Base-by-base conservation (phyloP, 2,113 vertebrate species). In the Girardinichthys multiradiatus region DNA sequence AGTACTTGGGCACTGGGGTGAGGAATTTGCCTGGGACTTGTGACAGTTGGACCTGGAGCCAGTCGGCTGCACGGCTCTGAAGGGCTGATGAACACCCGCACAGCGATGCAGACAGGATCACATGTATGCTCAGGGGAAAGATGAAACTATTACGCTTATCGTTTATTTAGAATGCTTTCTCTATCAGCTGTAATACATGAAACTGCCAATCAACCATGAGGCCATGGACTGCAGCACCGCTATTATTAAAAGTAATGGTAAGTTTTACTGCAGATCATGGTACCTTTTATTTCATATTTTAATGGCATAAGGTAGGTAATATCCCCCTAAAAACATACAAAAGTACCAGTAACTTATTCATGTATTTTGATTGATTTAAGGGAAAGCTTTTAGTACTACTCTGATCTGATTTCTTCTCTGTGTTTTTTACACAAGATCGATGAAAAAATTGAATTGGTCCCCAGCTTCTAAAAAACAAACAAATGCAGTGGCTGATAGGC, bases 21-120 rank as follows among this genome's bases (percentile, higher is more conserved):
- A 94, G 93, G 94, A 95, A 95, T 96, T 95, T 95, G 86, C 82
- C 92, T 89, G 39, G 81, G 72, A 81, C 88, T 54, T 70, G 95
- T 84, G 86, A 95, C 91, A 84, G 71, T 81, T 76, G 87, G 88
- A 85, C 87, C 85, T 93, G 93, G 94, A 94, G 95, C 91, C 93
- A 88, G 87, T 66, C 72, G 90, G 93, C 92, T 81, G 79, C 85
- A 1, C 74, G 66, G 82, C 72, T 27, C 70, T 69, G 73, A 91
- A 90, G 75, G 83, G 80, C 63, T 75, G 21, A 73, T 90, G 74
- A 82, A 59, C 45, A 66, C 4, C 54, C 63, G 72, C 60, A 29
- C 35, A 9, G 79, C 71, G 73, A 76, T 42, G 68, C 31, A 35
- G 28, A 79, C 74, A 77, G 67, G 54, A 78, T 57, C 3, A 35